Percentiles rank a stretch among this genome's conserved stretches.
Conservation (phyloP, 2,888 invertebrate genomes). For the Lycophotia porphyrea region DNA sequence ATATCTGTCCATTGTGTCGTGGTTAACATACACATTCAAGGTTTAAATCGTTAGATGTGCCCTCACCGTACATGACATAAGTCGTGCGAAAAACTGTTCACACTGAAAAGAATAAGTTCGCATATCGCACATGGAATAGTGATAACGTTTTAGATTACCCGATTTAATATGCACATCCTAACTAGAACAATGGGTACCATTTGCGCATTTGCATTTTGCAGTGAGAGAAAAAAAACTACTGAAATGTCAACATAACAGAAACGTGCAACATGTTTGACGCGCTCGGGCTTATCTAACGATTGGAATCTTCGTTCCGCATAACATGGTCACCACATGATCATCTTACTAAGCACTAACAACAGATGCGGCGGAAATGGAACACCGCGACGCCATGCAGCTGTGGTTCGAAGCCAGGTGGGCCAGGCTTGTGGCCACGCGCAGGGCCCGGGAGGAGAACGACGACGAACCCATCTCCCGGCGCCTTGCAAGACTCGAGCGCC, state of each 20-base stretch:
- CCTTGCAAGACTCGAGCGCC: slow-evolving; percentile 77
- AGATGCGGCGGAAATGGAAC: slow-evolving; percentile 77
- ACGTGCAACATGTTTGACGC: background rate
- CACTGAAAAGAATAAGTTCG: background rate
- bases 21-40: slow-evolving; percentile 23
- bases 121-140: background rate
- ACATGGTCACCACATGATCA: slow-evolving; percentile 38
- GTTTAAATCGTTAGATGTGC: background rate
- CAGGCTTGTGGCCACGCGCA: slow-evolving; percentile 81
- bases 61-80: background rate
- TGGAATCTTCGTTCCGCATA: slow-evolving; percentile 14
- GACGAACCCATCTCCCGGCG: slow-evolving; percentile 72
- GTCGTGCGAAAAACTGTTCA: background rate
- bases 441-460: slow-evolving; percentile 74
- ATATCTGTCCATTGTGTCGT: slow-evolving; percentile 1
- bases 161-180: background rate
- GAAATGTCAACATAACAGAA: background rate
- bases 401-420: slow-evolving; percentile 88
- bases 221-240: background rate
- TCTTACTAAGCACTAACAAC: slow-evolving; percentile 59
- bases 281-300: background rate
- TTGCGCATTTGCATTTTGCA: no score
- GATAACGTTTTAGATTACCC: background rate
- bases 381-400: slow-evolving; percentile 85
- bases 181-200: background rate